phyloP scores from a whole-genome alignment of 2,797 vertebrate genomes.

The Xiphorhynchus erythropygius region DNA sequence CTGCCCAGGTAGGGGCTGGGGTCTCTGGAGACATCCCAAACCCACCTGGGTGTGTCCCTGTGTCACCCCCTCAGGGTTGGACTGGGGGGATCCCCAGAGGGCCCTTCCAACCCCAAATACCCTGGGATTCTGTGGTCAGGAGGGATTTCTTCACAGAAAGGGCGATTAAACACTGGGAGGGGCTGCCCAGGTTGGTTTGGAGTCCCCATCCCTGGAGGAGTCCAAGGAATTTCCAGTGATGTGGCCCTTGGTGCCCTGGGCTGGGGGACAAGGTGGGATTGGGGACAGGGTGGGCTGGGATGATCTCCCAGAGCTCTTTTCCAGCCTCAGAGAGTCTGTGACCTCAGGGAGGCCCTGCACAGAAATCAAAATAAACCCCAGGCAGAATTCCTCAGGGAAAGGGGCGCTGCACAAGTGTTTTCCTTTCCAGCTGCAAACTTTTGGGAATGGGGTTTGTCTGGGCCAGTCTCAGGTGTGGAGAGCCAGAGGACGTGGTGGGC shows the following conservation, averaged over 20 bases:
- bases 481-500: rapidly evolving
- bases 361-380: rapidly evolving
- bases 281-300: rapidly evolving
- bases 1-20: not conserved
- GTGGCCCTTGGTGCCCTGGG: not conserved
- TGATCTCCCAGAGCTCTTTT: not conserved
- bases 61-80: not conserved
- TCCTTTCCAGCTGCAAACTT: not conserved
- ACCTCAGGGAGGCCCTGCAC: not conserved
- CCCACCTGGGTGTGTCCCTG: rapidly evolving
- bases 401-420: rapidly evolving
- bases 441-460: not conserved
- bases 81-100: not conserved
- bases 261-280: not conserved
- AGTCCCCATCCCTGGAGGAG: not conserved
- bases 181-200: not conserved
- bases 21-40: rapidly evolving
- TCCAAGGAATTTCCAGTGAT: rapidly evolving
- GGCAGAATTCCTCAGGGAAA: rapidly evolving
- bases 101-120: not conserved
- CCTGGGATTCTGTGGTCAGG: not conserved
- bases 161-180: not conserved
- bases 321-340: not conserved
- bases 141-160: not conserved
- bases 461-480: rapidly evolving